A percentile compares a stretch with the other conserved stretches of the same genome.
Conservation (phyloP, 1,140 invertebrate genomes). For the Neodiprion virginianus region DNA sequence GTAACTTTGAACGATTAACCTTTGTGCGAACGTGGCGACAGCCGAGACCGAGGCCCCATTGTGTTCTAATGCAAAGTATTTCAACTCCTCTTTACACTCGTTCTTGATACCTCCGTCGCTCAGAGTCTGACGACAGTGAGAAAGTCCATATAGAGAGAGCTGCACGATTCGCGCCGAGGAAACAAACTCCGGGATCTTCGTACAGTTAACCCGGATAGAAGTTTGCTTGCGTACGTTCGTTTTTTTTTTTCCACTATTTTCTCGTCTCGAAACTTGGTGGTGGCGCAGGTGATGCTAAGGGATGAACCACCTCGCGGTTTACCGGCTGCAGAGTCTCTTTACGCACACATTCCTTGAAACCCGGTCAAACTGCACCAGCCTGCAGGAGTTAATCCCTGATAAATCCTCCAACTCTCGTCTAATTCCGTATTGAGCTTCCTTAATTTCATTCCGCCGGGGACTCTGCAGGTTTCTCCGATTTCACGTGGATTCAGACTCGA, state of each 20-base stretch:
- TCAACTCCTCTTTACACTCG: neutral
- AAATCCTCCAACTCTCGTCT: constrained; percentile 43
- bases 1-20: neutral
- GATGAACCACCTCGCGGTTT: neutral
- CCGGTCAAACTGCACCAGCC: constrained; percentile 25
- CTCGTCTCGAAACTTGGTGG: neutral
- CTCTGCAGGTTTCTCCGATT: neutral
- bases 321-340: neutral
- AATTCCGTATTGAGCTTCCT: constrained; percentile 46
- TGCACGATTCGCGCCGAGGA: neutral
- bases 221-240: neutral
- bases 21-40: neutral
- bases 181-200: neutral
- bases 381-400: constrained; percentile 44
- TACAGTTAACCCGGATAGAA: neutral
- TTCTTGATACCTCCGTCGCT: neutral
- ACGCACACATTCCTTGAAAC: neutral
- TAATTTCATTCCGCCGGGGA: constrained; percentile 43
- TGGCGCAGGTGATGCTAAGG: constrained; percentile 1
- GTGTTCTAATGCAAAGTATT: neutral
- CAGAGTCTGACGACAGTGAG: neutral
- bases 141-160: neutral
- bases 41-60: neutral
- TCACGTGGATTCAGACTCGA: neutral
- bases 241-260: no score